These are phyloP conservation scores for Hydrozoanthus gracilis DNA, from an alignment of 92 coral and sea anemone genomes.

Conservation along the genomic window DNA sequence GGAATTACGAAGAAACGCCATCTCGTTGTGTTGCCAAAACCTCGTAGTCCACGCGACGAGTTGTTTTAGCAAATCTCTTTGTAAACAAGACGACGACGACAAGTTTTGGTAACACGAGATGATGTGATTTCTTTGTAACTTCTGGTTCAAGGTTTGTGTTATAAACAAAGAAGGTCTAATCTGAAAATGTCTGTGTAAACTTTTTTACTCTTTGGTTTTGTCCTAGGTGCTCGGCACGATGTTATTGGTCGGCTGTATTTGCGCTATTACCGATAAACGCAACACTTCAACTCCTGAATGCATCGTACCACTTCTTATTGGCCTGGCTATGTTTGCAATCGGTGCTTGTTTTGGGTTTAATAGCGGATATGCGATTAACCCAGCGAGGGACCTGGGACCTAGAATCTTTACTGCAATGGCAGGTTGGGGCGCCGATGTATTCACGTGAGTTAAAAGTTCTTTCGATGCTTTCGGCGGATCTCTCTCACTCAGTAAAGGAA, in stretches of 20 bases:
- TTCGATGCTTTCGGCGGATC: no score
- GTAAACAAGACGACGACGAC: no score
- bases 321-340: slow-evolving; percentile 84
- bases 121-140: no score
- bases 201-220: not conserved
- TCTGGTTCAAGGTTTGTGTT: no score
- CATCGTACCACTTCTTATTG: slow-evolving; percentile 76
- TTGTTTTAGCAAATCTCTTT: no score
- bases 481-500: no score
- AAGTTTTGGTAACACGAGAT: no score
- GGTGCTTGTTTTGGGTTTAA: slow-evolving; percentile 89
- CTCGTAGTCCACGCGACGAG: no score
- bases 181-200: no score
- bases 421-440: slow-evolving; percentile 83
- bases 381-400: slow-evolving; percentile 92
- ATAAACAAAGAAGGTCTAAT: no score
- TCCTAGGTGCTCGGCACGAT: slow-evolving; percentile 72
- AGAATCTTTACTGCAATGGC: slow-evolving; percentile 78
- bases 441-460: slow-evolving; percentile 62
- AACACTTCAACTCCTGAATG: slow-evolving; percentile 78
- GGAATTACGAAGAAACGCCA: no score
- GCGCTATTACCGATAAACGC: slow-evolving; percentile 73
- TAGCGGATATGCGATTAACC: slow-evolving; percentile 92
- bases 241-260: slow-evolving; percentile 71
- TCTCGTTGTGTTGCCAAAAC: no score